Evolutionary conservation across 2,113 vertebrate genomes (phyloP).

Genomic region (Taxidea taxus): DNA sequence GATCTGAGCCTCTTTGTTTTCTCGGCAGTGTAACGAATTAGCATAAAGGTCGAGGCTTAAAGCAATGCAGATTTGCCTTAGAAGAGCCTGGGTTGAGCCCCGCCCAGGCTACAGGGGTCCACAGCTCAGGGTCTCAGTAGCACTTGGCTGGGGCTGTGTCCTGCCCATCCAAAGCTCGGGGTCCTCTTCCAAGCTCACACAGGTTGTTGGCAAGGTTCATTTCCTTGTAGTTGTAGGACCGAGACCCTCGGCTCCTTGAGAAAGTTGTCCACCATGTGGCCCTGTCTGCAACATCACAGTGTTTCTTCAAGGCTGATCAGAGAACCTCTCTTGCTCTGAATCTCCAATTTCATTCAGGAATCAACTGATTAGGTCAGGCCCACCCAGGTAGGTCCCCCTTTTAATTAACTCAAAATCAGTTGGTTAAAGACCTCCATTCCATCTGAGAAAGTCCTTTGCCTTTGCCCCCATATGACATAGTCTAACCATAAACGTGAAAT

Average conservation of each 20-base stretch:
- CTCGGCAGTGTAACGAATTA: background rate
- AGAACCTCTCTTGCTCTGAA: background rate
- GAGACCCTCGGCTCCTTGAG: background rate
- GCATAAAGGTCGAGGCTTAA: background rate
- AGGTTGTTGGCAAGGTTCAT: background rate
- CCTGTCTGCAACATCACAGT: background rate
- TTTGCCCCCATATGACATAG: background rate
- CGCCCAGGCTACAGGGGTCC: no score
- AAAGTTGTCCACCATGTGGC: fast-evolving
- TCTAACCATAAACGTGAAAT: background rate
- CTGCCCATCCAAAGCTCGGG: background rate
- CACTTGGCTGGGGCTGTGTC: background rate
- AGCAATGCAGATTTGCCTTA: background rate
- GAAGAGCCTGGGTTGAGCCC: background rate
- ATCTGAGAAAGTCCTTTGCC: background rate
- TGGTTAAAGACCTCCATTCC: background rate
- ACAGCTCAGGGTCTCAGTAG: no score
- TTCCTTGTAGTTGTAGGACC: background rate
- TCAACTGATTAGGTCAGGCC: background rate
- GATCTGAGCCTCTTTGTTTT: background rate
- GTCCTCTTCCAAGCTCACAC: background rate
- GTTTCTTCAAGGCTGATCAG: background rate
- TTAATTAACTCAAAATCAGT: background rate
- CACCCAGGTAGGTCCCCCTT: background rate
- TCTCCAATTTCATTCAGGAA: background rate